A percentile compares a stretch with the other conserved stretches of the same genome.
These are phyloP conservation scores for Cheirogaleus medius DNA, from an alignment of 2,113 vertebrate species.

Conservation along the genomic window DNA sequence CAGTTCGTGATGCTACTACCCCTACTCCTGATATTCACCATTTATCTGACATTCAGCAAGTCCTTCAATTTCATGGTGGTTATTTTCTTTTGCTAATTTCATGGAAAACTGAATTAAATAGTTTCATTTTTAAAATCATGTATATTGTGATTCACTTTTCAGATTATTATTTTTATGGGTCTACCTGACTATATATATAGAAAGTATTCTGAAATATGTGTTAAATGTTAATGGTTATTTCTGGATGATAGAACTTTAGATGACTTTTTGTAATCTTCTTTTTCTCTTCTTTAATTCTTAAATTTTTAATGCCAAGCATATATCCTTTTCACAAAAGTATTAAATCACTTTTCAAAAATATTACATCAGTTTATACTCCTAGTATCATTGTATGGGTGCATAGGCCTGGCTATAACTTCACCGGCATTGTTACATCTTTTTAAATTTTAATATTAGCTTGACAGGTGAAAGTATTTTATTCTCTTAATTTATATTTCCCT, in stretches of 20 bases:
- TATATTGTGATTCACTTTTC: neutral
- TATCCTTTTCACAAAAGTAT: neutral
- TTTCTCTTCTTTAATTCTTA: neutral
- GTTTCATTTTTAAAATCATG: conserved; percentile 8
- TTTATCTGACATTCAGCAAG: neutral
- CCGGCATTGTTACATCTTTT: neutral
- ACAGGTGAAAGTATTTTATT: neutral
- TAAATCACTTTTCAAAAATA: neutral
- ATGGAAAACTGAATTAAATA: neutral
- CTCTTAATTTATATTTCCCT: neutral
- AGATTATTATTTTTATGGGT: conserved; percentile 15
- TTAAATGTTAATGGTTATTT: conserved; percentile 3
- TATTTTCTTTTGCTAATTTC: neutral
- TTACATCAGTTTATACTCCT: neutral
- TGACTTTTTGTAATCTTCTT: neutral
- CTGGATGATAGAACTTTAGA: neutral
- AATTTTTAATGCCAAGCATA: neutral
- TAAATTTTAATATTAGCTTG: neutral
- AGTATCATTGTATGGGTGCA: neutral
- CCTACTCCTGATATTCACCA: neutral
- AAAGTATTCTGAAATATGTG: conserved; percentile 10
- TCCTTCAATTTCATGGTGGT: neutral
- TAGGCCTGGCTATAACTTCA: neutral
- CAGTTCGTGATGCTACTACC: neutral
- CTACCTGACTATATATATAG: neutral